A percentile compares a stretch with the other conserved stretches of the same genome.
Conservation (phyloP, 2,797 vertebrate species). For the Pangasius sanitwongsei region DNA sequence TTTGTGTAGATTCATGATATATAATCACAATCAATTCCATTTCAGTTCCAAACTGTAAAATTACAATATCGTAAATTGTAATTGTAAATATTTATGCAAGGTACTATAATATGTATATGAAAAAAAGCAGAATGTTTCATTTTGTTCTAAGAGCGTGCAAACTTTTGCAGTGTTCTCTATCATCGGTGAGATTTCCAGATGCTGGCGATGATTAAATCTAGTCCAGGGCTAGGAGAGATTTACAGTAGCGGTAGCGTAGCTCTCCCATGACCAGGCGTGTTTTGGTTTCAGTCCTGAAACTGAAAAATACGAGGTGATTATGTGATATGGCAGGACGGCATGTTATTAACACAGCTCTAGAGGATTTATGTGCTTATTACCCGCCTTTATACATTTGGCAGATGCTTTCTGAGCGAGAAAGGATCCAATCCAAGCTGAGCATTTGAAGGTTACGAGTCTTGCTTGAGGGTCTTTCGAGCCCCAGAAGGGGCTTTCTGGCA, state of each 20-base stretch:
- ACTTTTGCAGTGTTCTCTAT: not conserved
- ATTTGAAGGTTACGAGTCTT: slow-evolving; percentile 11
- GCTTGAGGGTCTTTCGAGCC: not conserved
- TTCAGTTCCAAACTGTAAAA: not conserved
- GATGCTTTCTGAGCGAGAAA: slow-evolving; percentile 3
- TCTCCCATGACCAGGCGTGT: slow-evolving; percentile 14
- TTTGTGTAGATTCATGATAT: not conserved
- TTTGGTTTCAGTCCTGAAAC: slow-evolving; percentile 9
- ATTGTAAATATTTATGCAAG: not conserved
- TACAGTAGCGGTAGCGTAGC: slow-evolving; percentile 24
- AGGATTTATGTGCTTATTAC: slow-evolving; percentile 30
- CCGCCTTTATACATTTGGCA: slow-evolving; percentile 20
- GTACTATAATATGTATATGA: not conserved
- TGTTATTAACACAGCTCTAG: slow-evolving; percentile 3
- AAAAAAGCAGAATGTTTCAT: not conserved
- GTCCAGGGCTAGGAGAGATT: slow-evolving; percentile 6
- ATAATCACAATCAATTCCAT: not conserved
- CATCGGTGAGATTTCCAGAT: not conserved
- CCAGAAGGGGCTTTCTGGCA: not conserved
- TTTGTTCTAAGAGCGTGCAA: not conserved
- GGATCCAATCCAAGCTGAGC: slow-evolving; percentile 3
- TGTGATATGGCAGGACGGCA: slow-evolving; percentile 27
- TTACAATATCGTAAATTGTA: not conserved
- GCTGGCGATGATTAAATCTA: slow-evolving; percentile 8
- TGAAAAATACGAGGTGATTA: slow-evolving; percentile 33